phyloP scores from a whole-genome alignment of 2,888 invertebrate species.

The Agonopterix arenella region DNA sequence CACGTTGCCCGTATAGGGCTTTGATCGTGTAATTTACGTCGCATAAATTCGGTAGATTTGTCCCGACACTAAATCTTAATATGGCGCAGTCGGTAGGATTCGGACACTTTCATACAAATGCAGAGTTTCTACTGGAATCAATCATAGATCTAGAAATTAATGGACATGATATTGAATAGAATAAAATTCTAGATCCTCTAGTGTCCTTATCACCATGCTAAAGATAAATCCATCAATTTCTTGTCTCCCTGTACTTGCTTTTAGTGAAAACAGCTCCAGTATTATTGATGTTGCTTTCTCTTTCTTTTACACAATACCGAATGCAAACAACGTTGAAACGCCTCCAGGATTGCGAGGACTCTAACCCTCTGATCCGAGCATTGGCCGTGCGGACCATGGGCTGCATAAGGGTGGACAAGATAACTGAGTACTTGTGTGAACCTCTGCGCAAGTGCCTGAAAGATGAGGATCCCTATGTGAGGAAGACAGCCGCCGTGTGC shows the following conservation, averaged over 20 bases:
- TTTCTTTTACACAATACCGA: constrained; percentile 40
- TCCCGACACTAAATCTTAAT: too few species aligned
- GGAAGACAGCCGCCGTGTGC: constrained; percentile 99
- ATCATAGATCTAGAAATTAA: neutral
- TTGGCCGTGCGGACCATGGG: constrained; percentile 99
- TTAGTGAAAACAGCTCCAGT: constrained; percentile 26
- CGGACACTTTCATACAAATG: neutral
- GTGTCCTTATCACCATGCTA: too few species aligned
- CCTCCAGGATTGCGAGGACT: constrained; percentile 97
- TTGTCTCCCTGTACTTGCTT: constrained; percentile 25
- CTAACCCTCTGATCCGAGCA: constrained; percentile 98
- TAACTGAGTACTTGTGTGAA: constrained; percentile 99
- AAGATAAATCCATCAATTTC: neutral
- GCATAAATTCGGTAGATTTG: too few species aligned
- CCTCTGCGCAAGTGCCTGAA: constrained; percentile 96
- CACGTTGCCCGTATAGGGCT: too few species aligned
- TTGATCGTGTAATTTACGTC: too few species aligned
- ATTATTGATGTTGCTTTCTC: constrained; percentile 50
- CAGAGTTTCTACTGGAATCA: neutral
- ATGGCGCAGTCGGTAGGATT: too few species aligned
- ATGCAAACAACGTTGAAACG: constrained; percentile 27
- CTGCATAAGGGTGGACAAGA: constrained; percentile 99
- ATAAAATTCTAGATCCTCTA: too few species aligned
- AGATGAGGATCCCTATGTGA: constrained; percentile 97
- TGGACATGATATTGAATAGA: neutral